phyloP scores from a whole-genome alignment of 1,140 invertebrate genomes.

The Charaxes varanes region DNA sequence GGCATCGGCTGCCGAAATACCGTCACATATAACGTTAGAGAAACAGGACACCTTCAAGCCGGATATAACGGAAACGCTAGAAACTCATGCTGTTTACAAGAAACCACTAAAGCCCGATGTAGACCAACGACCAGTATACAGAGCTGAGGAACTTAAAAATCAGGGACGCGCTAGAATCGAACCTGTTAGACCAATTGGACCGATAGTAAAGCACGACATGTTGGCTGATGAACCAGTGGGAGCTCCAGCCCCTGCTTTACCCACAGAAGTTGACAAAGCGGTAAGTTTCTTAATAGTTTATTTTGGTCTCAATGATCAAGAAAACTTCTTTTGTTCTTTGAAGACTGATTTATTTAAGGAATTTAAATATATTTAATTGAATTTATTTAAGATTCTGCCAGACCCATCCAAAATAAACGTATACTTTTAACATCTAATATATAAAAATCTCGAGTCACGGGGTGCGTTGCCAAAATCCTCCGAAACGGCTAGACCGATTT shows the following conservation, averaged over 20 bases:
- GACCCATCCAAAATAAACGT: too few relatives aligned
- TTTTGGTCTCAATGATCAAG: too few relatives aligned
- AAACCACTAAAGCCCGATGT: conserved; percentile 29
- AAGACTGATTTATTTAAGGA: too few relatives aligned
- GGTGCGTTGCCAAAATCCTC: too few relatives aligned
- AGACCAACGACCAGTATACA: conserved; percentile 47
- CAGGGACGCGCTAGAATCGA: conserved; percentile 42
- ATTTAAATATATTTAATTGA: too few relatives aligned
- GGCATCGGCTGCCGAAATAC: conserved; percentile 42
- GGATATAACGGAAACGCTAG: conserved; percentile 27
- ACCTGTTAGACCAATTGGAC: conserved; percentile 33
- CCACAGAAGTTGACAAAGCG: conserved; percentile 41
- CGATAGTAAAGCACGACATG: conserved; percentile 51
- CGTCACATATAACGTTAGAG: conserved; percentile 29
- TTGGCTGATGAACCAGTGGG: conserved; percentile 43
- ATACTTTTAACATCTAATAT: too few relatives aligned
- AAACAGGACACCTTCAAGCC: conserved; percentile 35
- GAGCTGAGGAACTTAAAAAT: conserved; percentile 32
- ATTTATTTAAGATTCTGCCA: too few relatives aligned
- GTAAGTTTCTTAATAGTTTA: conserved; percentile 33
- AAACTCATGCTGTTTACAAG: conserved; percentile 33
- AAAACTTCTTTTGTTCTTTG: too few relatives aligned
- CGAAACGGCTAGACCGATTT: too few relatives aligned
- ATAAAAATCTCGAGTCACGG: too few relatives aligned
- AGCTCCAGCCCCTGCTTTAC: too few relatives aligned